These are phyloP conservation scores for Linnaemya tessellans DNA, from an alignment of 2,888 invertebrate genomes.

Conservation along the genomic window DNA sequence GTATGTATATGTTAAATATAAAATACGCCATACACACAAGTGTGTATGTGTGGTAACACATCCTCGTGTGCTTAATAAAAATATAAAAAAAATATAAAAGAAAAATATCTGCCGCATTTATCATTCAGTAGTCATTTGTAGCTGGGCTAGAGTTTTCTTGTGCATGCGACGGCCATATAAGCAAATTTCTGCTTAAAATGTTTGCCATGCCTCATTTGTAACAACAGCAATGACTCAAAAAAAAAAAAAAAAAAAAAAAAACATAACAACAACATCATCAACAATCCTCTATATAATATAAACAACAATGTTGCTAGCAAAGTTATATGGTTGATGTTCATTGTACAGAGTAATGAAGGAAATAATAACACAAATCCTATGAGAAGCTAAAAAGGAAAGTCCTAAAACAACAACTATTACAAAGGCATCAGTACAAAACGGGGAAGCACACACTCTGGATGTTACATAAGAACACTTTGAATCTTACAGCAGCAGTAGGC, in stretches of 20 bases:
- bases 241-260: too few species aligned
- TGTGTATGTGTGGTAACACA: slow-evolving; percentile 20
- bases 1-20: slow-evolving; percentile 1
- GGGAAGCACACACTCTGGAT: not conserved
- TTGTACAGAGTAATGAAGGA: slow-evolving; percentile 29
- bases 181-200: slow-evolving; percentile 58
- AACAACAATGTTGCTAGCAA: slow-evolving; percentile 70
- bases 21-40: slow-evolving; percentile 45
- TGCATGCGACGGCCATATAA: not conserved
- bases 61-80: slow-evolving; percentile 32
- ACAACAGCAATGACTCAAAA: slow-evolving; percentile 59
- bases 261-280: slow-evolving; percentile 44
- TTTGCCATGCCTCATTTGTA: slow-evolving; percentile 67
- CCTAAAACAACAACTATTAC: slow-evolving; percentile 1
- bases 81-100: not conserved
- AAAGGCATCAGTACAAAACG: slow-evolving; percentile 51
- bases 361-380: slow-evolving; percentile 23
- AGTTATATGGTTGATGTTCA: slow-evolving; percentile 62
- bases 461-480: not conserved
- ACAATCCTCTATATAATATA: slow-evolving; percentile 30
- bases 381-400: not conserved
- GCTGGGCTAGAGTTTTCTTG: slow-evolving; percentile 12
- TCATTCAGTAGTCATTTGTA: slow-evolving; percentile 72
- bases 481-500: slow-evolving; percentile 4
- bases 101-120: slow-evolving; percentile 11